A percentile compares a stretch with the other conserved stretches of the same genome.
phyloP scores from a whole-genome alignment of 1,140 invertebrate species.

The Leucophenga varia region DNA sequence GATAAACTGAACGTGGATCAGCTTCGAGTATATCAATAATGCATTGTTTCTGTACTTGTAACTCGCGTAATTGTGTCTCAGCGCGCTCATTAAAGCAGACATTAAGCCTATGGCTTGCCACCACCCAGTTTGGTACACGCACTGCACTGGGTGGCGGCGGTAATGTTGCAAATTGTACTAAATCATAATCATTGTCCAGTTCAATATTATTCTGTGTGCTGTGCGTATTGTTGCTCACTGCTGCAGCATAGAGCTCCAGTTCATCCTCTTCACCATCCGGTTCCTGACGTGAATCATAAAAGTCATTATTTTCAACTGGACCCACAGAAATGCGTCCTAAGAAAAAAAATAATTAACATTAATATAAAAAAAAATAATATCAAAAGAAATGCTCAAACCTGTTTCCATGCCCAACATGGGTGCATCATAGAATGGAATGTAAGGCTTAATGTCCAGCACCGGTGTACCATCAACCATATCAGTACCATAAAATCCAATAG shows the following conservation, averaged over 20 bases:
- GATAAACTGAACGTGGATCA: constrained; percentile 86
- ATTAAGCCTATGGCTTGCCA: constrained; percentile 57
- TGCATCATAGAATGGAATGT: constrained; percentile 87
- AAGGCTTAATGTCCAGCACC: constrained; percentile 91
- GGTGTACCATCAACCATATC: constrained; percentile 88
- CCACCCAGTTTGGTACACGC: constrained; percentile 54
- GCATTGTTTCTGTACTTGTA: constrained; percentile 57
- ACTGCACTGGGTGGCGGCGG: constrained; percentile 39
- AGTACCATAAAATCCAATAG: constrained; percentile 78
- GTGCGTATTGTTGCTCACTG: constrained; percentile 22
- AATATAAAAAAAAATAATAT: neutral
- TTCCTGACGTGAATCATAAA: constrained; percentile 51
- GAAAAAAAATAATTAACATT: neutral
- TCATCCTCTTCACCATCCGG: constrained; percentile 54
- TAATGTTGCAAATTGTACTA: constrained; percentile 7
- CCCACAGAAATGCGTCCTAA: constrained; percentile 32
- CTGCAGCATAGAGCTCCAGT: constrained; percentile 39
- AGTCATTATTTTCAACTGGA: constrained; percentile 38
- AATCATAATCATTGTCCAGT: neutral
- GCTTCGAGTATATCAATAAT: constrained; percentile 75
- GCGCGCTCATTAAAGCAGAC: constrained; percentile 70
- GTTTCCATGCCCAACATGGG: constrained; percentile 58
- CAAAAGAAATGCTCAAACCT: constrained; percentile 20
- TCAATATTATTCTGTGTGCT: constrained; percentile 13
- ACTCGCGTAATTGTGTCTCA: constrained; percentile 63